Evolutionary conservation across 1,140 invertebrate species (phyloP).

Genomic region (Magallana ariakensis): DNA sequence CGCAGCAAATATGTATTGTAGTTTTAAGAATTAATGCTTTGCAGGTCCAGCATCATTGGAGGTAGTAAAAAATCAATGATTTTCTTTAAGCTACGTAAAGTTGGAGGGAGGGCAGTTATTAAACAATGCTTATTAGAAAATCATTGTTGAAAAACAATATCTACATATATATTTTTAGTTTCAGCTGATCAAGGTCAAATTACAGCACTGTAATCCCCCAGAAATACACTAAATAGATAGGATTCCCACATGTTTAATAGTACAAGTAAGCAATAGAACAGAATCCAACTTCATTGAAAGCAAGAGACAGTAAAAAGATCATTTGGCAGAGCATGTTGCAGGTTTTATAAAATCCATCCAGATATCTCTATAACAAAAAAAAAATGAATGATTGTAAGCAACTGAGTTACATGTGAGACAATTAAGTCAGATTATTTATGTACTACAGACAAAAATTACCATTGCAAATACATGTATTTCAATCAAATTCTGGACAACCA

Average conservation of each 20-base stretch:
- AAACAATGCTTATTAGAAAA: background rate
- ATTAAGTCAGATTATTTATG: background rate
- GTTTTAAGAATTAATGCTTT: background rate
- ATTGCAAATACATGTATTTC: background rate
- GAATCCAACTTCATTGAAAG: background rate
- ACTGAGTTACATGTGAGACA: background rate
- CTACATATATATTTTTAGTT: background rate
- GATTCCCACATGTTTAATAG: background rate
- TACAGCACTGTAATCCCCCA: slow-evolving; percentile 5
- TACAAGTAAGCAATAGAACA: background rate
- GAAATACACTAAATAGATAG: background rate
- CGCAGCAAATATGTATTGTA: background rate
- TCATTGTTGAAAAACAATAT: background rate
- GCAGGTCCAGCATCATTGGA: background rate
- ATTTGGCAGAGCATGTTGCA: background rate
- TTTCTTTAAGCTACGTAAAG: background rate
- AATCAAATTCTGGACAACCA: background rate
- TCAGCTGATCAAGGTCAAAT: slow-evolving; percentile 18
- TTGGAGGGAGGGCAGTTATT: background rate
- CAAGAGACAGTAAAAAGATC: background rate
- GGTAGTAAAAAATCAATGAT: background rate
- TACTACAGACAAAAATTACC: background rate
- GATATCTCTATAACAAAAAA: background rate
- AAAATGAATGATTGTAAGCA: background rate
- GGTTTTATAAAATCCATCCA: too few species aligned